phyloP scores from a whole-genome alignment of 2,888 invertebrate genomes.

The Sinelater perroti region DNA sequence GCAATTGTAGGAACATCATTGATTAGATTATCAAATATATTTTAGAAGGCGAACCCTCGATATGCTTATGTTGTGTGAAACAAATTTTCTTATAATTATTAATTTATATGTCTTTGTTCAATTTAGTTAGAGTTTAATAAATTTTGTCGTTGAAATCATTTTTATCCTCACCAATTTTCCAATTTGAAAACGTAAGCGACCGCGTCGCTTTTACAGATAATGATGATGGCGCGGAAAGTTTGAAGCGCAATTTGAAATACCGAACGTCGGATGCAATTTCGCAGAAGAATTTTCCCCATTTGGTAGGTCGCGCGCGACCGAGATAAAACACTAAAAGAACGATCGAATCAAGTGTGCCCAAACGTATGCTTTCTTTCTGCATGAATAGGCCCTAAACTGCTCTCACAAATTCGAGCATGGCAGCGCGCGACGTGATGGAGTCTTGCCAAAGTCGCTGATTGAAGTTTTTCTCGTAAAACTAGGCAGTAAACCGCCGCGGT shows the following conservation, averaged over 20 bases:
- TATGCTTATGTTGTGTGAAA: no score
- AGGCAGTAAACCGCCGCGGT: slow-evolving; percentile 35
- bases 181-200: no score
- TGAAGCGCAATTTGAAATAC: neutral
- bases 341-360: slow-evolving; percentile 26
- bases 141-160: no score
- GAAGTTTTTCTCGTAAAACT: slow-evolving; percentile 38
- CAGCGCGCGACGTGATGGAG: slow-evolving; percentile 32
- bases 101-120: no score
- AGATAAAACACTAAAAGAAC: slow-evolving; percentile 14
- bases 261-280: neutral
- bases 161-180: no score
- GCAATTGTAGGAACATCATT: no score
- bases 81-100: no score
- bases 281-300: slow-evolving; percentile 1
- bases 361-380: slow-evolving; percentile 29
- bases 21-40: no score
- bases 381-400: slow-evolving; percentile 27
- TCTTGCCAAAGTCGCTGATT: slow-evolving; percentile 37
- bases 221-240: neutral
- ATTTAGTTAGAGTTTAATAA: no score
- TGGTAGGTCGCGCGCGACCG: slow-evolving; percentile 6
- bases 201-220: no score
- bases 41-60: no score
- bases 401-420: slow-evolving; percentile 35